Evolutionary conservation across 2,888 invertebrate species (phyloP).

Genomic region (Rhyacophila evoluta): DNA sequence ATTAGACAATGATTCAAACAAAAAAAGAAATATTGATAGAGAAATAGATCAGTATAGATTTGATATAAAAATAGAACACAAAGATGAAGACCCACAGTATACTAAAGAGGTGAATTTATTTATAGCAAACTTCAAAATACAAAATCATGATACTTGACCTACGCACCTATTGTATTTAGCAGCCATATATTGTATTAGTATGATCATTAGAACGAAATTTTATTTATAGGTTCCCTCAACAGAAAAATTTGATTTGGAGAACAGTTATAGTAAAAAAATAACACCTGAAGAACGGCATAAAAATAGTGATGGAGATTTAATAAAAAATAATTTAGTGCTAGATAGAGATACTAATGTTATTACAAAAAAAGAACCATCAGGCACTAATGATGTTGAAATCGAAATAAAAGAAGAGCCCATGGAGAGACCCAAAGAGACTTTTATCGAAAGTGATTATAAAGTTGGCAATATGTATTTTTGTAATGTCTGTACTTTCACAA

Average conservation of each 20-base stretch:
- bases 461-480: neutral
- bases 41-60: neutral
- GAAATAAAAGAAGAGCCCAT: neutral
- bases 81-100: neutral
- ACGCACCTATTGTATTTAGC: no score
- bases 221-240: no score
- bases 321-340: no score
- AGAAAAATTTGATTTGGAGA: neutral
- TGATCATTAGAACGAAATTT: no score
- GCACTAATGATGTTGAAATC: neutral
- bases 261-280: neutral
- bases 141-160: no score
- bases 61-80: neutral
- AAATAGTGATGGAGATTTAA: neutral
- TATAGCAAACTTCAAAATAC: no score
- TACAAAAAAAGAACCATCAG: no score
- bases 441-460: neutral
- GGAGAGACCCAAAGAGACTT: neutral
- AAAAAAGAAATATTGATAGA: neutral
- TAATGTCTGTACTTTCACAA: neutral
- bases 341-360: no score
- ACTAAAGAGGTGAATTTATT: neutral
- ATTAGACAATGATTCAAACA: neutral
- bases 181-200: no score
- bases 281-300: neutral